Evolutionary conservation across 1,140 invertebrate genomes (phyloP), one percentile per base, ranked within the genome.

Genomic region (Varroa destructor): DNA sequence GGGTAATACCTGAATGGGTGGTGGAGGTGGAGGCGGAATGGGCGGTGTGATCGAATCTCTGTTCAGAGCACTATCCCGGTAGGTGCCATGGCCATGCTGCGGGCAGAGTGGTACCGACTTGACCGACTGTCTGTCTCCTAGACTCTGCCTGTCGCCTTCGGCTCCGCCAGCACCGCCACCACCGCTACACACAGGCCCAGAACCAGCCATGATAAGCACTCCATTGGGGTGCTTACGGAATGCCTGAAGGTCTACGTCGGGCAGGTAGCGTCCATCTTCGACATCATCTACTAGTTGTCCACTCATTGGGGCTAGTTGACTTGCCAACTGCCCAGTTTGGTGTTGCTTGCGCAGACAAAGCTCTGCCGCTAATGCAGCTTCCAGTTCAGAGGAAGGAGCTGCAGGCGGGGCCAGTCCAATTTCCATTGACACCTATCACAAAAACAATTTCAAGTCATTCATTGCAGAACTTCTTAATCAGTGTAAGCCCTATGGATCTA

Each of bases 141-240:
- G 61, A 37, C 61, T 67, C 61, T 67, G 61, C 10, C 61, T 40
- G 46, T 67, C 61, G 61, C 61, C 61, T 10, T 67, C 61, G 40
- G 61, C 46, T 51, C 46, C 46, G 8, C 46, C 46, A 51, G 46
- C 46, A 51, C 46, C 46, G 46, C 46, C 46, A 51, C 46, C 46
- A 51, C 46, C 46, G 46, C 46, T 8, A 37, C 61, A 67, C 10
- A 67, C 61, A 37, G 61, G 61, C 46, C 61, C 61, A 36, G 61
- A 67, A 67, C 61, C 61, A 40, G 61, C 61, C 61, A 67, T 67
- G 40, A 67, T 67, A 46, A 67, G 61, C 61, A 67, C 61, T 40
- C 61, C 61, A 46, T 67, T 67, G 46, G 61, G 61, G 46, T 67
- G 61, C 61, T 67, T 67, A 67, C 61, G 61, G 61, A 67, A 67